Base-by-base conservation (phyloP, 2,888 invertebrate genomes). In the Poecilus cupreus region DNA sequence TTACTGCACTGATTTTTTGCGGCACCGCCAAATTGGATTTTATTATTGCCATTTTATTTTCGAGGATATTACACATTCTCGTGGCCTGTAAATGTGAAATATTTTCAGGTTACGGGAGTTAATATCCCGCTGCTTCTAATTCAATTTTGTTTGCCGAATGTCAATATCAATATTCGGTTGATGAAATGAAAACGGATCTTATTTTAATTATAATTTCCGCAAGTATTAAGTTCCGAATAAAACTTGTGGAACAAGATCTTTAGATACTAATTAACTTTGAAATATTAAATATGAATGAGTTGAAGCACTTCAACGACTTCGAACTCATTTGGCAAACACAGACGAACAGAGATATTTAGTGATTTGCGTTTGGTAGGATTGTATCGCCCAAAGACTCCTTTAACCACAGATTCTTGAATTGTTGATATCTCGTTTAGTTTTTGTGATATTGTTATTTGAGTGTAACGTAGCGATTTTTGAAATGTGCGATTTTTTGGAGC, bases 121-220 rank as follows among this genome's bases (percentile, higher is more conserved):
- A 8, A 54, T 49, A 49, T 54, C 20, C 6, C n/a, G 13, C 3
- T 60, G 60, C 57, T 60, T n/a, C 22, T 26, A n/a, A 60, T 60
- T 60, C 26, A 60, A 60, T 60, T 60, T 60, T 60, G 60, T 60
- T 60, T 60, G 26, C 26, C 3, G 6, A 24, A 57, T 60, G 60
- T 60, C 60, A 60, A 60, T 60, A 60, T 60, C 60, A 60, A 32
- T 60, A 26, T 60, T 60, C 60, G 22, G 60, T 60, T 60, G 60
- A 32, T 60, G 60, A 60, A 26, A 60, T 60, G 60, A 60, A 60
- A 60, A 60, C 26, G 60, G 26, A 60, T 57, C 57, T 57, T 60
- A 60, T 60, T 60, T 60, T 60, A 60, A 60, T 60, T 60, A 60
- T 60, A 60, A 60, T 60, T 32, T 60, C n/a, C 60, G 5, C n/a